Evolutionary conservation across 2,888 invertebrate genomes (phyloP), one percentile per base, ranked within the genome.

Genomic region (Hypercompe scribonia): DNA sequence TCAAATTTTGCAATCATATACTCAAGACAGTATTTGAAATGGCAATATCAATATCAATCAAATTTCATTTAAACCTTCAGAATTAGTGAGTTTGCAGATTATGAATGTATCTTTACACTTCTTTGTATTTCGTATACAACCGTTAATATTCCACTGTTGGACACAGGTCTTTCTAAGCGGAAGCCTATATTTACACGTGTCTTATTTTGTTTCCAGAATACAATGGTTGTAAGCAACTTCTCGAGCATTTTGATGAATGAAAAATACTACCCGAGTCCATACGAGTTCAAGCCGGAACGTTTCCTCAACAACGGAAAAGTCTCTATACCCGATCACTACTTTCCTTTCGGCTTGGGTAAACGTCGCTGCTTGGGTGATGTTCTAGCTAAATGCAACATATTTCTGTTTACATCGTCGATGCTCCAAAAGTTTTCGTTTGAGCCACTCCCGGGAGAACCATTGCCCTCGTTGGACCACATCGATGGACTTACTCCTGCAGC

Each of bases 301-400:
- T 98, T 97, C 90, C 87, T 98, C 8, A 92, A 94, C 18, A 94
- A 97, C 70, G 96, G 96, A 0, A 97, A 97, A 79, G 90, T 97
- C 1, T 90, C 92, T 39, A 87, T 97, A 2, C 97, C 97, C 0
- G 97, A 98, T 31, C 95, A 96, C 64, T 98, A 97, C 87, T 96
- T 97, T 81, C 98, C 98, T 0, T 98, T 98, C 85, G 98, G 98
- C 28, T 93, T 97, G 70, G 97, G 98, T 0, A 97, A 97, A 83
- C 98, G 97, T 87, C 97, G 98, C 70, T 98, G 98, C 86, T 96
- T 98, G 96, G 98, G 98, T 0, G 98, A 98, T 87, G 90, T 93
- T 0, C 82, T 96, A n/a, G 97, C 97, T 0, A 97, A 97, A 84
- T 97, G 97, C 83, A 98, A 98, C 86, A 96, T 98, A 70, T 98